phyloP scores from a whole-genome alignment of 1,140 invertebrate genomes.

The Littorina saxatilis region DNA sequence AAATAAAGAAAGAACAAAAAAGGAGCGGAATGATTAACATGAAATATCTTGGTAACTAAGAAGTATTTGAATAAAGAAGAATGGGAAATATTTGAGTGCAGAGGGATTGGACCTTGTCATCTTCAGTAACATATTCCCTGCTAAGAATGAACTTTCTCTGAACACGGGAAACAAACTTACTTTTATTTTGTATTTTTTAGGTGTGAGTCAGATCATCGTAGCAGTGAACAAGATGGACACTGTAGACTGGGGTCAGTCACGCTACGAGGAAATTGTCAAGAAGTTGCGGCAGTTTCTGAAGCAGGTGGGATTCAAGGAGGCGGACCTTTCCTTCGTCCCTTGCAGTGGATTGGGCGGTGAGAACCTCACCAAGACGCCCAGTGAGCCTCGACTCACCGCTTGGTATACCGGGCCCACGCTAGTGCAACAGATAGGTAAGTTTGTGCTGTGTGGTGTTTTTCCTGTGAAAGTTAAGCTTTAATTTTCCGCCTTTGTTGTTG shows the following conservation, averaged over 20 bases:
- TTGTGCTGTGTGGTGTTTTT: too few relatives aligned
- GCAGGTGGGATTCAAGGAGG: slow-evolving; percentile 92
- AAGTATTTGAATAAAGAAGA: too few relatives aligned
- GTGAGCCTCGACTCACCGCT: slow-evolving; percentile 81
- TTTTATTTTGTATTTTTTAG: slow-evolving; percentile 64
- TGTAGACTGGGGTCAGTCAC: slow-evolving; percentile 79
- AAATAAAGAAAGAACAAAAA: too few relatives aligned
- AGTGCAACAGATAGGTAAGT: slow-evolving; percentile 87
- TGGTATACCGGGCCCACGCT: slow-evolving; percentile 93
- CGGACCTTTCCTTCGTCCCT: slow-evolving; percentile 93
- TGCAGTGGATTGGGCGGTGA: slow-evolving; percentile 96
- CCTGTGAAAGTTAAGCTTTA: too few relatives aligned
- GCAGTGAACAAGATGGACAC: slow-evolving; percentile 80
- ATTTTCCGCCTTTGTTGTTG: too few relatives aligned
- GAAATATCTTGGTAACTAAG: too few relatives aligned
- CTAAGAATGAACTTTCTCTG: too few relatives aligned
- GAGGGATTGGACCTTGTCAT: too few relatives aligned
- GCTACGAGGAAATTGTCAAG: slow-evolving; percentile 90
- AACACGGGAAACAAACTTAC: too few relatives aligned
- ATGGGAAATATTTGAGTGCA: too few relatives aligned
- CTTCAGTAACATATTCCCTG: too few relatives aligned
- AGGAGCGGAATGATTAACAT: too few relatives aligned
- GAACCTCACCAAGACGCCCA: slow-evolving; percentile 87
- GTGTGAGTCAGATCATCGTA: slow-evolving; percentile 87
- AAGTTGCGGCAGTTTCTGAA: slow-evolving; percentile 94